phyloP scores from a whole-genome alignment of 2,888 invertebrate species.

The Neocrepidodera transversa region DNA sequence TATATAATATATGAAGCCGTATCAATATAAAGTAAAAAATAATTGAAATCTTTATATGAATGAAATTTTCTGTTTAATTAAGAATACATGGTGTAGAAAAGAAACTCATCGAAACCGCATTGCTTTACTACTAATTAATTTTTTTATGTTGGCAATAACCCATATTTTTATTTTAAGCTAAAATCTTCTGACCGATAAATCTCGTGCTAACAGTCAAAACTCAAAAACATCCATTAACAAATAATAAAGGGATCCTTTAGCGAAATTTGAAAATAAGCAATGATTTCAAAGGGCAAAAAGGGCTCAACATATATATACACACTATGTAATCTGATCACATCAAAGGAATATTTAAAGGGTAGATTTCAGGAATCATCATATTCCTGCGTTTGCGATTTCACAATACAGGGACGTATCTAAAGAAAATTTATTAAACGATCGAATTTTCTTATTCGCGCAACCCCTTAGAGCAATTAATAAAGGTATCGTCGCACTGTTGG shows the following conservation, averaged over 20 bases:
- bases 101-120: too few species aligned
- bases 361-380: conserved; percentile 6
- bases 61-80: too few species aligned
- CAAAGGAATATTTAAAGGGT: conserved; percentile 32
- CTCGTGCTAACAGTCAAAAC: conserved; percentile 47
- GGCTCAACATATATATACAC: conserved; percentile 11
- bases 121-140: too few species aligned
- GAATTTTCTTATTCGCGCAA: too few species aligned
- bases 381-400: background rate
- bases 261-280: conserved; percentile 27
- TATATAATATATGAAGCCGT: too few species aligned
- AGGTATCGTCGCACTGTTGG: conserved; percentile 35
- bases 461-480: conserved; percentile 31
- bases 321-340: conserved; percentile 33
- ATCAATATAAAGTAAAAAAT: too few species aligned
- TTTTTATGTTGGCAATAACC: too few species aligned
- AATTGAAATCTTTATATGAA: too few species aligned
- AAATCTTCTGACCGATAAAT: conserved; percentile 46
- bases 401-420: background rate
- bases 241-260: conserved; percentile 25
- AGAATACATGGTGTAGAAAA: too few species aligned
- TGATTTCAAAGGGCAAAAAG: conserved; percentile 25
- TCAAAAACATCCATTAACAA: conserved; percentile 28
- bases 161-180: too few species aligned
- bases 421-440: too few species aligned